Evolutionary conservation across 1,140 invertebrate genomes (phyloP).

Genomic region (Drosophila bocki): DNA sequence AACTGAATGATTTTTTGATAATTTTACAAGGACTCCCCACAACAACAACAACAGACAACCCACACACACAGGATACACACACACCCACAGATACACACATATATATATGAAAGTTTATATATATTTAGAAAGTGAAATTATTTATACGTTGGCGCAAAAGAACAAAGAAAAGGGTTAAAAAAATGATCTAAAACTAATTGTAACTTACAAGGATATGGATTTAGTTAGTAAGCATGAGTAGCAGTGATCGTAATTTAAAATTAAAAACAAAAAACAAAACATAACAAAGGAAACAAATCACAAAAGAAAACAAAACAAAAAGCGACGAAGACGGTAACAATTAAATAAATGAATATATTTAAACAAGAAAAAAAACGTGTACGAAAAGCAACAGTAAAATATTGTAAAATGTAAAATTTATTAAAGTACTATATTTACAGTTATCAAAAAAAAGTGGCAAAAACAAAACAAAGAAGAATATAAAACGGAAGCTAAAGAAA

Average conservation of each 20-base stretch:
- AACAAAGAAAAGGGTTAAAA: constrained; percentile 43
- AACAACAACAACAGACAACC: constrained; percentile 28
- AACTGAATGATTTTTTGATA: constrained; percentile 83
- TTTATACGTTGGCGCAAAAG: constrained; percentile 79
- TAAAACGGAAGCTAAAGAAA: constrained; percentile 9
- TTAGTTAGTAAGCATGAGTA: constrained; percentile 78
- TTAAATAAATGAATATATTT: constrained; percentile 51
- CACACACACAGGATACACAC: constrained; percentile 33
- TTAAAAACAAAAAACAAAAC: constrained; percentile 49
- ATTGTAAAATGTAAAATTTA: constrained; percentile 74
- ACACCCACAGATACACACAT: constrained; percentile 45
- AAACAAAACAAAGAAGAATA: constrained; percentile 1
- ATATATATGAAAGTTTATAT: constrained; percentile 77
- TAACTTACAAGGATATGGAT: constrained; percentile 77
- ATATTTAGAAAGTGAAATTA: constrained; percentile 82
- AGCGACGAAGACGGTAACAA: constrained; percentile 42
- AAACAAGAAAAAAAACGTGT: constrained; percentile 66
- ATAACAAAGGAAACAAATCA: constrained; percentile 28
- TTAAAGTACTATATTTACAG: constrained; percentile 65
- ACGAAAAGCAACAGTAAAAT: constrained; percentile 81
- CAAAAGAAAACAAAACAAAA: constrained; percentile 43
- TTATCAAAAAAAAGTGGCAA: constrained; percentile 44
- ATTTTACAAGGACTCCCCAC: constrained; percentile 70
- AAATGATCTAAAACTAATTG: constrained; percentile 57
- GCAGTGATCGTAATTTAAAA: constrained; percentile 83